Evolutionary conservation across 64 coral and sea anemone species (phyloP).

Genomic region (Dendronephthya gigantea): DNA sequence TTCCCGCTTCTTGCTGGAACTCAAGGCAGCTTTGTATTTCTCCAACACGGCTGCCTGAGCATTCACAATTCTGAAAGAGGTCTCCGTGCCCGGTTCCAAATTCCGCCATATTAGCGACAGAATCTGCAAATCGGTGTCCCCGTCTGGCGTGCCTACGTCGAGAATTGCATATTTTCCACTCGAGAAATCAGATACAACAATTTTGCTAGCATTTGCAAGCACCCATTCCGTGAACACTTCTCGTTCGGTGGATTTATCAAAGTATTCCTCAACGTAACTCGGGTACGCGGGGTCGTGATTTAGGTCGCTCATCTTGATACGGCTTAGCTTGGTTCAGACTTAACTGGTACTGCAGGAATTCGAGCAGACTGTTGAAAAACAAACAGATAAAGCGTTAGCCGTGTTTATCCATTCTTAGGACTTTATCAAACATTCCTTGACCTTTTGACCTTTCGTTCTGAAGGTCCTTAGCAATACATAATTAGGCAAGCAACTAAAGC

Average conservation of each 20-base stretch:
- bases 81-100: background rate
- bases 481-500: background rate
- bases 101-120: slow-evolving; percentile 15
- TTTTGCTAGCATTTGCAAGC: background rate
- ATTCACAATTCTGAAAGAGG: background rate
- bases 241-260: slow-evolving; percentile 6
- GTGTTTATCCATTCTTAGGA: background rate
- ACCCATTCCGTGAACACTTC: background rate
- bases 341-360: background rate
- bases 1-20: slow-evolving; percentile 9
- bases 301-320: background rate
- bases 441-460: slow-evolving; percentile 1
- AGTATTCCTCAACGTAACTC: slow-evolving; percentile 10
- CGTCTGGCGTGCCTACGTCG: background rate
- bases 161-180: slow-evolving; percentile 2
- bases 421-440: background rate
- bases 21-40: background rate
- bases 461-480: background rate
- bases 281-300: background rate
- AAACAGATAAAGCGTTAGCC: background rate
- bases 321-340: background rate
- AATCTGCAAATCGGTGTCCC: background rate
- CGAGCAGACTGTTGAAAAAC: background rate
- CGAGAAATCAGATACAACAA: slow-evolving; percentile 4
- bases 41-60: background rate